Percentiles rank a stretch among this genome's conserved stretches.
Conservation (phyloP, 2,113 vertebrate species). For the Falco punctatus region DNA sequence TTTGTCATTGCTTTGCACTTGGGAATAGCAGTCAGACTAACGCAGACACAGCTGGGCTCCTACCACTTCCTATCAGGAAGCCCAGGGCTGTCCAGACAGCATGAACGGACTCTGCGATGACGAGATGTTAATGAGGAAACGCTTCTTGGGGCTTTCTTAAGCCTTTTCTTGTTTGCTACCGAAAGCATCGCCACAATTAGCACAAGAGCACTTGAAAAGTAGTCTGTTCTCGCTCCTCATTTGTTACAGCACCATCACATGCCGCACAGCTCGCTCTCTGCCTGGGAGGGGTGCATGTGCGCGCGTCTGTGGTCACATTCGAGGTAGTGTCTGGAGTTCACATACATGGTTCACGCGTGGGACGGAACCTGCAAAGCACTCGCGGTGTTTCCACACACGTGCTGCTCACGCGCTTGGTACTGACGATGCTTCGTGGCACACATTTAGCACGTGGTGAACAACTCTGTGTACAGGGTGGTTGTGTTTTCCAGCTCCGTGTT, state of each 20-base stretch:
- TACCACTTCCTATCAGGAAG: constrained; percentile 11
- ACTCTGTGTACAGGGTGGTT: fast-evolving
- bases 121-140: neutral
- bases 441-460: fast-evolving
- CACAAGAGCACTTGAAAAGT: neutral
- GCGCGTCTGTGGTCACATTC: too few species aligned
- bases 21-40: neutral
- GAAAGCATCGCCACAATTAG: neutral
- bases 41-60: neutral
- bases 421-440: fast-evolving
- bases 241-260: neutral
- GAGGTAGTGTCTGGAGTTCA: fast-evolving
- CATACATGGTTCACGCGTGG: fast-evolving
- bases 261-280: fast-evolving
- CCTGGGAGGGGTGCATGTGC: neutral
- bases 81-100: neutral
- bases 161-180: neutral
- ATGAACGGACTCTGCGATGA: neutral
- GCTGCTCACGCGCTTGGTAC: fast-evolving
- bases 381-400: fast-evolving
- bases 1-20: neutral
- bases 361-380: neutral
- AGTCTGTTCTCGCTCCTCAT: neutral
- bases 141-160: neutral
- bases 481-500: too few species aligned